Base-by-base conservation (phyloP, 2,797 vertebrate genomes). In the Premnoplex brunnescens region DNA sequence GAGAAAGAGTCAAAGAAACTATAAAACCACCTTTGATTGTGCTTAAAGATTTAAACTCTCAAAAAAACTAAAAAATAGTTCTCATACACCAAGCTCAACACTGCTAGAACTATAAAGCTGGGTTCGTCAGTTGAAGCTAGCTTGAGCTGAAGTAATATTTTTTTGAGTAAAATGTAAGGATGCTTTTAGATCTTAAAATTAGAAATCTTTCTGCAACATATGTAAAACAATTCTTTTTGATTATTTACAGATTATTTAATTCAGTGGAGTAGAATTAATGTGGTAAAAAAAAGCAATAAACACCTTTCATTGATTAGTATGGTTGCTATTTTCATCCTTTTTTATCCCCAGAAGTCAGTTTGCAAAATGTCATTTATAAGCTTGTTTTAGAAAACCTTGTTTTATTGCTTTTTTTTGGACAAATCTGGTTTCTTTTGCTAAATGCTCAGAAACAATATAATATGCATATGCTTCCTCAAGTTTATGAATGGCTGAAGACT, bases 141-240 rank as follows among this genome's bases (percentile, higher is more conserved):
- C 6, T 77, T 5, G 0, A 81, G 13, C 3, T 63, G 24, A 81
- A 52, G 19, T 18, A 36, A 46, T n/a, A 20, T 37, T 67, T 75
- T 36, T 69, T 30, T 73, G 49, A 37, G 3, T 39, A 36, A 79
- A 82, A 72, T 60, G 3, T 9, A 75, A 78, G 44, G 11, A 14
- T 20, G 4, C 1, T 54, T 88, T 88, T 73, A 54, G n/a, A 39
- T 36, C 14, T 43, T 69, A 77, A 76, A 66, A 62, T 36, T 51
- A 69, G 5, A 85, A 79, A 51, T 18, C 5, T 59, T 79, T 73
- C 62, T 83, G 8, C 16, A 76, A 48, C 28, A 37, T 27, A 54
- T 16, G 14, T 7, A 54, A 36, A 89, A 15, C 6, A 58, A 8
- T 23, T 23, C 0, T 28, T 74, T 54, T 28, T 26, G 0, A 12